These are phyloP conservation scores for Thunnus albacares DNA, from an alignment of 2,797 vertebrate species.

Conservation along the genomic window DNA sequence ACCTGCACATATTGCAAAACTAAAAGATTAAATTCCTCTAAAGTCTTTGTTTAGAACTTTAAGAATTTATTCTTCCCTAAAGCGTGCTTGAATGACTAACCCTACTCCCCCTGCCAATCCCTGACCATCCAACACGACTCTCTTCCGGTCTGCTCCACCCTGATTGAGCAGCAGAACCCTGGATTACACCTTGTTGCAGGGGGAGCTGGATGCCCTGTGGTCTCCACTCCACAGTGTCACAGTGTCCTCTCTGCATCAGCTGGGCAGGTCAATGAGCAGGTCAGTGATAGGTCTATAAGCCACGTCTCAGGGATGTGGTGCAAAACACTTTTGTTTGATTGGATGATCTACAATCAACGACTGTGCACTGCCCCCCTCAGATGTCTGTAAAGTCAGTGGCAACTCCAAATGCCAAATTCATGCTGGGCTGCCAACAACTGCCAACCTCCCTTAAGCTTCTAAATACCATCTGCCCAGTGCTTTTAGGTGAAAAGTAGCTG, in stretches of 20 bases:
- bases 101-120: conserved; percentile 63
- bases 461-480: conserved; percentile 67
- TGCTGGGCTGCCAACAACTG: conserved; percentile 61
- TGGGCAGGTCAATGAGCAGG: conserved; percentile 91
- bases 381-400: conserved; percentile 46
- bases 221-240: conserved; percentile 87
- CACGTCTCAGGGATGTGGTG: conserved; percentile 62
- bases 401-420: conserved; percentile 66
- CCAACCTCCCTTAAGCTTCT: conserved; percentile 62
- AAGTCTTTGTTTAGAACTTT: conserved; percentile 27
- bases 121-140: conserved; percentile 62
- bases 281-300: conserved; percentile 82
- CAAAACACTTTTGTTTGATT: conserved; percentile 55
- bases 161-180: conserved; percentile 84
- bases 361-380: conserved; percentile 63
- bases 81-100: conserved; percentile 68
- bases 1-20: not conserved
- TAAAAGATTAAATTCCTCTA: not conserved
- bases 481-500: conserved; percentile 59
- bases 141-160: conserved; percentile 67
- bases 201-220: conserved; percentile 89
- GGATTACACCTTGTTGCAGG: conserved; percentile 87
- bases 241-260: conserved; percentile 86
- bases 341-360: conserved; percentile 41
- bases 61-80: conserved; percentile 43